Base-by-base conservation (phyloP, 2,113 vertebrate species). In the Lethenteron camtschaticum region DNA sequence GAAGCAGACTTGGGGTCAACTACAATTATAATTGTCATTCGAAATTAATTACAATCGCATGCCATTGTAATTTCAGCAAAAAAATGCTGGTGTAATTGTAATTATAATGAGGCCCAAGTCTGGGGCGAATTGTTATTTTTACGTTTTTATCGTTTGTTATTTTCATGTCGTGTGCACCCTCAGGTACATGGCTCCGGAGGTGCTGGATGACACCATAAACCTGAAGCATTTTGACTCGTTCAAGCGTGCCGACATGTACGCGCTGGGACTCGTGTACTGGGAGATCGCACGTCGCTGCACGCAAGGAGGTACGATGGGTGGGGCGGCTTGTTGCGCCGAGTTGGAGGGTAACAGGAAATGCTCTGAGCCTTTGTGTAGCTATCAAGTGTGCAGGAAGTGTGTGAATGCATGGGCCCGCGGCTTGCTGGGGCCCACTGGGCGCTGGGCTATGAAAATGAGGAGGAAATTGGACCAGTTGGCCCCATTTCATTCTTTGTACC, bases 151-250 rank as follows among this genome's bases (percentile, higher is more conserved):
- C 7, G 8, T 56, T 56, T 55, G 9, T 55, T 14, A 24, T 70
- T 6, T 41, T 41, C 41, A 41, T 41, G 41, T 41, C 41, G 41
- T 55, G 55, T 68, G 6, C 56, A 56, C 13, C 9, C 9, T 9
- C 70, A 99, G 94, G 87, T 99, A 96, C 70, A 96, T 99, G 94
- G 87, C 92, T 74, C 94, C 94, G 3, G 94, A 99, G 80, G 85
- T 99, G 75, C 83, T 99, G 73, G 90, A 96, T 11, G 94, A 96
- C 6, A 80, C 78, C 0, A 89, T 99, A 80, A 91, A 95, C 79
- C 80, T 70, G 56, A 83, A 70, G 79, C 84, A 84, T 79, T 99
- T 99, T 3, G 94, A 95, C 79, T 90, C 89, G 71, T 96, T 95
- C 81, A 99, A 96, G 80, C 83, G 84, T 9, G 86, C 87, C 2